Conservation (phyloP, 2,797 vertebrate genomes). For the Cichlasoma orientale region DNA sequence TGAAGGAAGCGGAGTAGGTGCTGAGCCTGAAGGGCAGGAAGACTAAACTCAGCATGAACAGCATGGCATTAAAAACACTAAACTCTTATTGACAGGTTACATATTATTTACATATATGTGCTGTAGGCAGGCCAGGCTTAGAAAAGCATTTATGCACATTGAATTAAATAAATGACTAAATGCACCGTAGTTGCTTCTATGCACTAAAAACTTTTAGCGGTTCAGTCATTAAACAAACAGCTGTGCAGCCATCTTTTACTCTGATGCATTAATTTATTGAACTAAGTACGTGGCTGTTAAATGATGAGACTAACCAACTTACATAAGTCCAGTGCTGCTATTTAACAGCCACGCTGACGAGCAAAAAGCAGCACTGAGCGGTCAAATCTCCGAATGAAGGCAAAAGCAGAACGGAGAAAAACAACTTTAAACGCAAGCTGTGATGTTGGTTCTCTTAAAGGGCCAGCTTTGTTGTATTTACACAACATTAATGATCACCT, state of each 20-base stretch:
- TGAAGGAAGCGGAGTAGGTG: background rate
- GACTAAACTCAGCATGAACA: slow-evolving; percentile 7
- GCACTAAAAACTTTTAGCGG: background rate
- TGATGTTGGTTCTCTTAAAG: background rate
- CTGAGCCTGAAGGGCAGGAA: slow-evolving; percentile 12
- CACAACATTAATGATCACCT: background rate
- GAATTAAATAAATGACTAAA: slow-evolving; percentile 12
- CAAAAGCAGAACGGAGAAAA: background rate
- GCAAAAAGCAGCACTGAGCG: background rate
- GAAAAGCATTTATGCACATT: slow-evolving; percentile 4
- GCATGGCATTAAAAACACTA: slow-evolving; percentile 13
- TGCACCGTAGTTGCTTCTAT: background rate
- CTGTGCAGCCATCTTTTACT: too few relatives aligned
- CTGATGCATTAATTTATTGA: too few relatives aligned
- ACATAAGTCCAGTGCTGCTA: background rate
- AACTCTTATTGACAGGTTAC: slow-evolving; percentile 13
- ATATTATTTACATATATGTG: background rate
- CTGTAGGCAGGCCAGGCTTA: background rate
- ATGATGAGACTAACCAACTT: background rate
- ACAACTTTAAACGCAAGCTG: background rate
- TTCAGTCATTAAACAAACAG: slow-evolving; percentile 1
- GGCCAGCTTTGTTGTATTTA: background rate
- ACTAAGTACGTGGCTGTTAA: background rate
- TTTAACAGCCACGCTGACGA: background rate
- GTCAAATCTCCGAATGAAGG: background rate